Conservation (phyloP, 1,140 invertebrate species). For the Brachionus asplanchnoidis region DNA sequence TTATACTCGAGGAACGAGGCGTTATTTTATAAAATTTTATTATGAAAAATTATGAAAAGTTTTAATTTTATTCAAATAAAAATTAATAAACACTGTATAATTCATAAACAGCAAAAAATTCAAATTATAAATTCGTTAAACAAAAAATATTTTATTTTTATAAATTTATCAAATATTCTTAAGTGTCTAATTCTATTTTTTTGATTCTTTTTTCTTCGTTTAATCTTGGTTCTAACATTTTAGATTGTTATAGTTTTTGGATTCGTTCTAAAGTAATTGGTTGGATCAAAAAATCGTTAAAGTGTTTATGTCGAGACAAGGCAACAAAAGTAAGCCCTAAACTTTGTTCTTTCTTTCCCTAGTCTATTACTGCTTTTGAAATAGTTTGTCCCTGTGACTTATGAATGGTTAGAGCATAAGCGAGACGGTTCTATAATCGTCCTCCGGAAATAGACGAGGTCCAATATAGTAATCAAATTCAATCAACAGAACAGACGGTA, state of each 20-base stretch:
- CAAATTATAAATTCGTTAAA: not conserved
- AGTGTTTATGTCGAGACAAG: not conserved
- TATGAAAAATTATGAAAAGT: not conserved
- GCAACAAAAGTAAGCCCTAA: not conserved
- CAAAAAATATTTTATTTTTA: not conserved
- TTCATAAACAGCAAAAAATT: not conserved
- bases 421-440: not conserved
- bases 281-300: not conserved
- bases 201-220: not conserved
- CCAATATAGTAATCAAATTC: not conserved
- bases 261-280: not conserved
- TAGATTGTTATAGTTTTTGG: not conserved
- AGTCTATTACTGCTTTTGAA: not conserved
- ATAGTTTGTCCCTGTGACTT: constrained; percentile 1
- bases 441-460: not conserved
- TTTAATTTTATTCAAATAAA: not conserved
- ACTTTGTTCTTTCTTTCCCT: not conserved
- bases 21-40: not conserved
- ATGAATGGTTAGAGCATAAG: not conserved
- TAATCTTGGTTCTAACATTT: not conserved
- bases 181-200: not conserved
- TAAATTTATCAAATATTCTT: not conserved
- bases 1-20: not conserved
- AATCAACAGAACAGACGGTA: not conserved
- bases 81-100: not conserved